Evolutionary conservation across 2,113 vertebrate genomes (phyloP).

Genomic region (Vidua macroura): DNA sequence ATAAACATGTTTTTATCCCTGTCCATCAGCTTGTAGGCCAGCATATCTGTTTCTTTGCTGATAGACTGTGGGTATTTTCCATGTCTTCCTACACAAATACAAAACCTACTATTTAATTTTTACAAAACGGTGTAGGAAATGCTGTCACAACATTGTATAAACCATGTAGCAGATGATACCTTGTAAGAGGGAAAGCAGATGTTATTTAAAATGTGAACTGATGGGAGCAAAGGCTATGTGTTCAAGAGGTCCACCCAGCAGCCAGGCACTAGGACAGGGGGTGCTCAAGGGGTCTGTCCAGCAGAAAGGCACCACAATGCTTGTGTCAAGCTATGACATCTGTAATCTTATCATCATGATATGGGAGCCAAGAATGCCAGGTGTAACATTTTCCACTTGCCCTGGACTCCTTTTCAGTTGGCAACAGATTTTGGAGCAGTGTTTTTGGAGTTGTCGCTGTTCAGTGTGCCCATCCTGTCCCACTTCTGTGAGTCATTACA

Average conservation of each 20-base stretch:
- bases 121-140: background rate
- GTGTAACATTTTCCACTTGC: background rate
- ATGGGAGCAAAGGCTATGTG: background rate
- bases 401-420: background rate
- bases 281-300: background rate
- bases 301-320: background rate
- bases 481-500: background rate
- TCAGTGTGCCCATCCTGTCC: background rate
- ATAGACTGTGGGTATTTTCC: background rate
- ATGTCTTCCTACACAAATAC: background rate
- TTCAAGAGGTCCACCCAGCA: background rate
- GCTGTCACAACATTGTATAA: background rate
- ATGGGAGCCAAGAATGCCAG: background rate
- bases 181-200: background rate
- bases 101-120: background rate
- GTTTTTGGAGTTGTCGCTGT: background rate
- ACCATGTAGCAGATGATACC: background rate
- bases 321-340: background rate
- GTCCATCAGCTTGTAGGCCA: background rate
- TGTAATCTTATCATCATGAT: background rate
- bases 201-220: background rate
- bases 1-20: background rate
- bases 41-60: background rate
- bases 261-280: rapidly evolving
- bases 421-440: background rate